phyloP scores from a whole-genome alignment of 1,140 invertebrate genomes.

The Brachionus asplanchnoidis region DNA sequence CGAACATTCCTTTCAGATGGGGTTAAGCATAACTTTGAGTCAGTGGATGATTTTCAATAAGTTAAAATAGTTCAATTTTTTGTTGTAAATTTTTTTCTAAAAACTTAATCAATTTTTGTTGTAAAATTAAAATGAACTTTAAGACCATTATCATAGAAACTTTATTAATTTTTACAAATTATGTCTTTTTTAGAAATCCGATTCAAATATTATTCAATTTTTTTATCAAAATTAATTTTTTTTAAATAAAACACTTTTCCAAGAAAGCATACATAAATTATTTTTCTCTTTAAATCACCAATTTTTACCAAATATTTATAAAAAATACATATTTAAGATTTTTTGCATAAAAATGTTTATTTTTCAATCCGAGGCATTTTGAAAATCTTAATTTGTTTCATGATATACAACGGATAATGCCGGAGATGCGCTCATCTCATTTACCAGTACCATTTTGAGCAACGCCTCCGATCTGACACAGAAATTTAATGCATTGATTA shows the following conservation, averaged over 20 bases:
- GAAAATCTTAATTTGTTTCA: too few relatives aligned
- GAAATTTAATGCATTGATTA: too few relatives aligned
- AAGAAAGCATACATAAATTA: background rate
- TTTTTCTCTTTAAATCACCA: too few relatives aligned
- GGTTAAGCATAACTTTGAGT: background rate
- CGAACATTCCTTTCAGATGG: conserved; percentile 23
- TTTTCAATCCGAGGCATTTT: too few relatives aligned
- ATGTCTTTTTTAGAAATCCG: background rate
- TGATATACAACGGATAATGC: too few relatives aligned
- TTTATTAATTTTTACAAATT: background rate
- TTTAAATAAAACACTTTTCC: background rate
- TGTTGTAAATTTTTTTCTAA: background rate
- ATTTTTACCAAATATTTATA: too few relatives aligned
- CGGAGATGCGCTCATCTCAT: too few relatives aligned
- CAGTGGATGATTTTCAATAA: background rate
- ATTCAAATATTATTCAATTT: background rate
- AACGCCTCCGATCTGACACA: too few relatives aligned
- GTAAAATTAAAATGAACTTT: background rate
- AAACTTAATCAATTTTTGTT: background rate
- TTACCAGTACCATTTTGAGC: too few relatives aligned
- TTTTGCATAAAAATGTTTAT: too few relatives aligned
- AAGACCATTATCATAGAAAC: background rate
- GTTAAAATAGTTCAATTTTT: background rate
- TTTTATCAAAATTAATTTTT: background rate
- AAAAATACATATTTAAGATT: too few relatives aligned